Evolutionary conservation across 2,113 vertebrate species (phyloP).

Genomic region (Bothrops jararaca): DNA sequence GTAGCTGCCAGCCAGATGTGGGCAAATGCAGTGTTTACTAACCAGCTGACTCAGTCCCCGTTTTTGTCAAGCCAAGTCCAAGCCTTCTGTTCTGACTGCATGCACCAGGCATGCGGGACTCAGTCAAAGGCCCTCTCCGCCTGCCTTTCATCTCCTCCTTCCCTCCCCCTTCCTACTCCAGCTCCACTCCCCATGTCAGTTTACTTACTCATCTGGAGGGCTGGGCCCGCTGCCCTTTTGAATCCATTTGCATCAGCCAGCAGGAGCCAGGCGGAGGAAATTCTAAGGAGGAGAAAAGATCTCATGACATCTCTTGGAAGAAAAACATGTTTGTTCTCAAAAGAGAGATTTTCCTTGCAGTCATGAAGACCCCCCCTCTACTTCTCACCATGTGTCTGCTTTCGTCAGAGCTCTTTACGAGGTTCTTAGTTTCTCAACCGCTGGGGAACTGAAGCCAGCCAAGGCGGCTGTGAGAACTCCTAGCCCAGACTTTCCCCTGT

Average conservation of each 20-base stretch:
- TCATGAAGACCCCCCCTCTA: conserved; percentile 26
- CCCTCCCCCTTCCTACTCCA: neutral
- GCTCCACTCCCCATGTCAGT: conserved; percentile 42
- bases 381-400: conserved; percentile 24
- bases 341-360: conserved; percentile 53
- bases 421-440: conserved; percentile 53
- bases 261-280: conserved; percentile 23
- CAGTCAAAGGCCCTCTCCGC: neutral
- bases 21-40: conserved; percentile 46
- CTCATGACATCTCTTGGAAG: conserved; percentile 65
- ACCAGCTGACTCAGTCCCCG: conserved; percentile 62
- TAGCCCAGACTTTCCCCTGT: neutral
- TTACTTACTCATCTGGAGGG: conserved; percentile 69
- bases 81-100: conserved; percentile 45
- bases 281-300: conserved; percentile 41
- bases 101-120: conserved; percentile 39
- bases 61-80: conserved; percentile 46
- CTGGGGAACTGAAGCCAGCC: conserved; percentile 25
- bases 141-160: neutral
- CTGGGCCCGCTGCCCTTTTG: conserved; percentile 61
- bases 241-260: conserved; percentile 62
- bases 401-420: conserved; percentile 30
- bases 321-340: conserved; percentile 64
- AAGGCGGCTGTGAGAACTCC: fast-evolving
- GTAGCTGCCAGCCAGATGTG: conserved; percentile 50